Conservation (phyloP, 2,797 vertebrate genomes). For the Enteromius anoplus region DNA sequence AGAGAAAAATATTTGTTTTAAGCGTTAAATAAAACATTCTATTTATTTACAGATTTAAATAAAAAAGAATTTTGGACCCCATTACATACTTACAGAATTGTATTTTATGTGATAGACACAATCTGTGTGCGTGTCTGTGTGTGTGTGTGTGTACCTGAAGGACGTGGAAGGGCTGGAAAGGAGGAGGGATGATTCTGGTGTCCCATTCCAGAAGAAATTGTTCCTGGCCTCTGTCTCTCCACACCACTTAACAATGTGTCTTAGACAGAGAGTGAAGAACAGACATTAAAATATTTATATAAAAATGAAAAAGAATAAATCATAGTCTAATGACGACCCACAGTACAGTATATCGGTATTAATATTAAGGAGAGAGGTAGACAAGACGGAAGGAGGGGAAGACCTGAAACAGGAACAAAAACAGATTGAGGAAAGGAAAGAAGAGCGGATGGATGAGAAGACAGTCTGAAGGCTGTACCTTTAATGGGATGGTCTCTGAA, state of each 20-base stretch:
- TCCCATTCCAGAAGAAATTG: slow-evolving; percentile 73
- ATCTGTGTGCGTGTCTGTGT: background rate
- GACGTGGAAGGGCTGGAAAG: slow-evolving; percentile 81
- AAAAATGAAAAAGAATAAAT: background rate
- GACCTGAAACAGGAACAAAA: background rate
- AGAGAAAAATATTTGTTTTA: background rate
- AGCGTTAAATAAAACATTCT: background rate
- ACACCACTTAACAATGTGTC: slow-evolving; percentile 76
- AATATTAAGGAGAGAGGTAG: background rate
- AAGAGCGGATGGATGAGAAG: slow-evolving; percentile 50
- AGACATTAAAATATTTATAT: background rate
- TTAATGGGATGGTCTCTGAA: slow-evolving; percentile 78
- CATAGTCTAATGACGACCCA: background rate
- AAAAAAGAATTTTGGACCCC: background rate
- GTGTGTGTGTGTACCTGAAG: slow-evolving; percentile 70
- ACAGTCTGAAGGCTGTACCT: slow-evolving; percentile 65
- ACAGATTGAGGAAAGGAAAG: slow-evolving; percentile 49
- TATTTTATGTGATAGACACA: slow-evolving; percentile 21
- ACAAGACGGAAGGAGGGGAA: slow-evolving; percentile 28
- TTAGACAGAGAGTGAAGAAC: slow-evolving; percentile 48
- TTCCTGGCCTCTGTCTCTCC: slow-evolving; percentile 78
- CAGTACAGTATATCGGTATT: background rate
- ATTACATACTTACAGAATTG: background rate
- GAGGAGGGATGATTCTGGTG: slow-evolving; percentile 72
- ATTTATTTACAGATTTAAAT: background rate